phyloP scores from a whole-genome alignment of 2,113 vertebrate genomes.

The Ictalurus punctatus region DNA sequence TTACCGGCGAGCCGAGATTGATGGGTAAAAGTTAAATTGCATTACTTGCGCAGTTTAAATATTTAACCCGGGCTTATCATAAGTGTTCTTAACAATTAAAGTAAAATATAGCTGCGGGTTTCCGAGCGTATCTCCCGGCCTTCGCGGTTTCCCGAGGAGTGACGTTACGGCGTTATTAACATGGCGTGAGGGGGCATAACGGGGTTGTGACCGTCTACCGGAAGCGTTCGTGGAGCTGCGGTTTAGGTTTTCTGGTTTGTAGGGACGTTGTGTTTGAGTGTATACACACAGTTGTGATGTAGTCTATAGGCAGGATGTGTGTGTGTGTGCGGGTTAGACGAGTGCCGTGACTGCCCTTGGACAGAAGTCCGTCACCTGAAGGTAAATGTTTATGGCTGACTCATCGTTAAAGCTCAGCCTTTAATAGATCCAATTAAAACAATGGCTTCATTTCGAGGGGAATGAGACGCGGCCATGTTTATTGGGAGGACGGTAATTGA shows the following conservation, averaged over 20 bases:
- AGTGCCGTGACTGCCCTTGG: slow-evolving; percentile 66
- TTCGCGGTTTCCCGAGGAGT: slow-evolving; percentile 1
- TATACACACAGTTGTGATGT: slow-evolving; percentile 9
- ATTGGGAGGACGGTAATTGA: slow-evolving; percentile 70
- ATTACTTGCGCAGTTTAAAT: slow-evolving; percentile 86
- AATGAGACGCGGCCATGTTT: slow-evolving; percentile 71
- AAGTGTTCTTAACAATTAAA: slow-evolving; percentile 87
- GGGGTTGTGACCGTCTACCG: background rate
- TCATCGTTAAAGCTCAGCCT: slow-evolving; percentile 77
- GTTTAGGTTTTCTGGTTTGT: too few species aligned
- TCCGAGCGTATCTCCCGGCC: slow-evolving; percentile 36
- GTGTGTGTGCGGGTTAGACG: slow-evolving; percentile 10
- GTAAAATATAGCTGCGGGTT: slow-evolving; percentile 72
- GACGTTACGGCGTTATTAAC: background rate
- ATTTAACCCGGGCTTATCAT: slow-evolving; percentile 90
- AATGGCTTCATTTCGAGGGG: slow-evolving; percentile 79
- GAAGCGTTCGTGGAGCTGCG: background rate
- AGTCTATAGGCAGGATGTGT: background rate
- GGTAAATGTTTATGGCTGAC: slow-evolving; percentile 85
- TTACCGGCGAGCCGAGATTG: slow-evolving; percentile 77
- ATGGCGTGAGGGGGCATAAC: background rate
- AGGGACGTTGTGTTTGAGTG: background rate
- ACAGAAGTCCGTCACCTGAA: slow-evolving; percentile 74
- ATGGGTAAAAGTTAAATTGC: slow-evolving; percentile 85
- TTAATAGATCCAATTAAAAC: slow-evolving; percentile 86